Evolutionary conservation across 1,140 invertebrate genomes (phyloP), one percentile per base, ranked within the genome.

Genomic region (Procambarus clarkii): DNA sequence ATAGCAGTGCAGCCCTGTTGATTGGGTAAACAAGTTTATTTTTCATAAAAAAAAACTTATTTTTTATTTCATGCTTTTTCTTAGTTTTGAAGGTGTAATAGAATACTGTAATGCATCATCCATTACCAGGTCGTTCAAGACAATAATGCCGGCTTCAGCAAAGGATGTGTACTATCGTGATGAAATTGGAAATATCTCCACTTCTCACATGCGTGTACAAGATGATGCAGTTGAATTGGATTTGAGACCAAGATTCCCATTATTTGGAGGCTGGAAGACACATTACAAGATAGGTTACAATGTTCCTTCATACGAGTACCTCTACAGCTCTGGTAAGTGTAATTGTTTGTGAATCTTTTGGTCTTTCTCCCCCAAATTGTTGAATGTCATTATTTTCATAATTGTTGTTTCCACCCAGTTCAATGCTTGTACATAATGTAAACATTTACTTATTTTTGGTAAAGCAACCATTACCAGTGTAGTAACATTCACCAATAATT

Each of bases 131-230:
- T 92, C 82, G 89, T 94, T 94, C 80, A 93, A 96, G 95, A 99
- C 98, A 0, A 95, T 98, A 87, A 94, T 99, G 34, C 99, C 99
- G 15, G 97, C 98, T 21, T 96, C 98, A 0, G 97, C 98, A 15
- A 96, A 96, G 85, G 98, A 99, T 93, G 97, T 98, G 92, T 98
- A 98, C 94, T 99, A 99, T 94, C 95, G 98, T 48, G 99, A 99
- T 95, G 98, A 98, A 93, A 99, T 99, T 95, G 99, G 99, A 46
- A 99, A 99, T 94, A 99, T 99, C 94, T 99, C 98, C 2, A 99
- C 99, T 8, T 99, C 98, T 1, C 97, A 98, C 94, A 97, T 99
- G 94, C 96, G 97, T 93, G 94, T 97, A 18, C 96, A 97, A 93
- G 97, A 97, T 93, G 98, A 99, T 94, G 97, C 97, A 60, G 98